Evolutionary conservation across 2,113 vertebrate genomes (phyloP).

Genomic region (Rousettus leschenaultii): DNA sequence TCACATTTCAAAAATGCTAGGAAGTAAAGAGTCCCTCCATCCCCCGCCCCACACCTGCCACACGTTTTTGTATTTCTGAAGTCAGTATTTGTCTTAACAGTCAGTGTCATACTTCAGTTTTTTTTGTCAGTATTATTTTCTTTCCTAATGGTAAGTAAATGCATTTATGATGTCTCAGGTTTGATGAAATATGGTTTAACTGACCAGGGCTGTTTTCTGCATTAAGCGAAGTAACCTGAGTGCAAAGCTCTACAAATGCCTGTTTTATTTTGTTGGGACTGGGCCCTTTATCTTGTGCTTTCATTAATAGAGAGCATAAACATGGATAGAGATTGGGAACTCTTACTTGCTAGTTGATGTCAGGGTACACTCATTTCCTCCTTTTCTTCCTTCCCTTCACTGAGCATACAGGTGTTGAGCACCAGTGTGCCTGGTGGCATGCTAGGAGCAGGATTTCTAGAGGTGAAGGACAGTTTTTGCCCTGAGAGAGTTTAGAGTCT

Average conservation of each 20-base stretch:
- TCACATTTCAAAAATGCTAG: background rate
- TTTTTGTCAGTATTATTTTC: background rate
- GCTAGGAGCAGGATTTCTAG: background rate
- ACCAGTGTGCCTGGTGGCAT: accelerated
- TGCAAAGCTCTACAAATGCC: background rate
- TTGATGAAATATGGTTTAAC: background rate
- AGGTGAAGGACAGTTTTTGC: background rate
- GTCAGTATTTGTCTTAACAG: background rate
- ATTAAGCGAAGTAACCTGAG: background rate
- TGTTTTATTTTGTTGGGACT: background rate
- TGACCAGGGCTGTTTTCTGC: background rate
- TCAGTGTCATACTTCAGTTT: background rate
- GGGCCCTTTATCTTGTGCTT: background rate
- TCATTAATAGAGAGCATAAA: background rate
- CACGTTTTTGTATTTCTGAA: background rate
- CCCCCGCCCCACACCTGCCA: no score
- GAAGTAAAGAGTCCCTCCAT: background rate
- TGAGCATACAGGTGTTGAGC: accelerated
- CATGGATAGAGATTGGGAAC: background rate
- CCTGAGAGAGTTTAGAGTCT: background rate
- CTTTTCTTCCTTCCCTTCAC: background rate
- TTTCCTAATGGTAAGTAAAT: background rate
- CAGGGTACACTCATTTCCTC: background rate
- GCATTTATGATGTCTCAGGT: background rate
- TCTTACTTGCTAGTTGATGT: background rate